Base-by-base conservation (phyloP, 2,113 vertebrate genomes). In the Tachysurus fulvidraco region DNA sequence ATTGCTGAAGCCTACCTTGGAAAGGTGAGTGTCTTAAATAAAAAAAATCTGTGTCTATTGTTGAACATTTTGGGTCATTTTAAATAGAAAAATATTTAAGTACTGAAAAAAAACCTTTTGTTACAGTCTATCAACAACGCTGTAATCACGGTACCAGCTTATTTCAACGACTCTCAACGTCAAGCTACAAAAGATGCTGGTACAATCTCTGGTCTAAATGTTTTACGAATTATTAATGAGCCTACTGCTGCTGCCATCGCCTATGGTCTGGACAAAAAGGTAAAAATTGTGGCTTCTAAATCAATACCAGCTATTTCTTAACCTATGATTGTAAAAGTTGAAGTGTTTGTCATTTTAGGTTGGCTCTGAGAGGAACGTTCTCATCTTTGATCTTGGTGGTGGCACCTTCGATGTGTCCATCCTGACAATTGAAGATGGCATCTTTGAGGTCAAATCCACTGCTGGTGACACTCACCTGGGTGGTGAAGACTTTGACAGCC, bases 321-420 rank as follows among this genome's bases (percentile, higher is more conserved):
- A 36, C 36, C 36, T 36, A 2, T 12, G 12, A 3, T 5, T 16
- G 59, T 60, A 50, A 74, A 65, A 25, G 13, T 28, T 78, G 41
- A 65, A 50, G 13, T 21, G 60, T 79, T 85, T 28, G n/a, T 8
- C 17, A 62, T 80, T 82, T 60, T 55, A 95, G 95, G 94, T 95
- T 86, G 95, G 95, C 0, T 82, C 94, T 54, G 97, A 99, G 46
- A 96, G 97, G 41, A 99, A 98, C 0, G 97, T 99, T 5, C 95
- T 99, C 2, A 98, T 98, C 74, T 99, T 99, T 5, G 97, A 99
- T 17, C 94, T 99, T 28, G 98, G 98, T 19, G 97, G 98, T 54
- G 98, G 97, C 88, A 99, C 98, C 85, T 98, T 99, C 0, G 98
- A 99, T 2, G 95, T 95, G 67, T 95, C 95, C 52, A 95, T 95